Conservation (phyloP, 2,797 vertebrate species). For the Myiotriccus ornatus region DNA sequence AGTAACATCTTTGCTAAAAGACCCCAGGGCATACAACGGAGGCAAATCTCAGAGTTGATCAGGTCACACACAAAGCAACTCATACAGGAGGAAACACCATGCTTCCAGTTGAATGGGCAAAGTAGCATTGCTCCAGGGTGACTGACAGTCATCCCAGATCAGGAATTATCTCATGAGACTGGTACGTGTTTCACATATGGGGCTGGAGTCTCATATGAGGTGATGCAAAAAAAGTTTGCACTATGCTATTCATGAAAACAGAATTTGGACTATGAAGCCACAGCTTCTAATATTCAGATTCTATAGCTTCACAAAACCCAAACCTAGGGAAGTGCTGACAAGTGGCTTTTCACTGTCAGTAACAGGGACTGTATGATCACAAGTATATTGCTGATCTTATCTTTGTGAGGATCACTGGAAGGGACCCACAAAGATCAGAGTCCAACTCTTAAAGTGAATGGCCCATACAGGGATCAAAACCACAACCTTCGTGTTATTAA, state of each 20-base stretch:
- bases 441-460: neutral
- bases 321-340: neutral
- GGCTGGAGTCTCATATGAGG: neutral
- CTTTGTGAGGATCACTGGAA: neutral
- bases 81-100: neutral
- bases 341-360: neutral
- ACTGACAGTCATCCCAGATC: neutral
- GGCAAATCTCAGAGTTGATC: neutral
- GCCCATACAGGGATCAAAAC: neutral
- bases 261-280: neutral
- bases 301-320: neutral
- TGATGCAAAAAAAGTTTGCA: neutral
- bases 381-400: neutral
- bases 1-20: neutral
- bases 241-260: neutral
- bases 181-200: neutral
- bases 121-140: neutral
- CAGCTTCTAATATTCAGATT: neutral
- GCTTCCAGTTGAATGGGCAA: neutral
- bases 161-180: neutral
- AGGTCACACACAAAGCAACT: neutral
- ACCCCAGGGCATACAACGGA: neutral
- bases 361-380: neutral
- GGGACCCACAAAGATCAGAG: neutral
- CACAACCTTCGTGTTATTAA: neutral